These are phyloP conservation scores for Microctenopoma stevenorrisi DNA, from an alignment of 2,797 vertebrate genomes.

Conservation along the genomic window DNA sequence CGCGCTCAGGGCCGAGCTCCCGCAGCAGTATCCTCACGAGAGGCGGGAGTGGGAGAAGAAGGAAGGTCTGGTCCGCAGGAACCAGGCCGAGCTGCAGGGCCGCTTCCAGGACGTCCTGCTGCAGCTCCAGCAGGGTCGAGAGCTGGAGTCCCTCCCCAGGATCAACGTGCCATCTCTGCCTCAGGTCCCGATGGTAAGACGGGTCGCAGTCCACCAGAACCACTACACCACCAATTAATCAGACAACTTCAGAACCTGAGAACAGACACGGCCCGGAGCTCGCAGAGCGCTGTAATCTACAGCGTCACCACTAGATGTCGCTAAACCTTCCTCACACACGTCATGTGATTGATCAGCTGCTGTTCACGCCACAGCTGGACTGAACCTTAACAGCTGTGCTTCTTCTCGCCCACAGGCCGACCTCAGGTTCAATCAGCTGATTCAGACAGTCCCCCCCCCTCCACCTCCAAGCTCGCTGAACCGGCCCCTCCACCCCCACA, in stretches of 20 bases:
- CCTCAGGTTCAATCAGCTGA: slow-evolving; percentile 65
- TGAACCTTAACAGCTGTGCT: too few relatives aligned
- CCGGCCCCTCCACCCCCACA: slow-evolving; percentile 30
- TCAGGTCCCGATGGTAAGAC: slow-evolving; percentile 70
- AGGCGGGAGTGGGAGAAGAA: slow-evolving; percentile 76
- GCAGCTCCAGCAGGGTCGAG: slow-evolving; percentile 71
- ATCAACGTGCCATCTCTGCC: slow-evolving; percentile 71
- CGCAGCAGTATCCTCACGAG: slow-evolving; percentile 59
- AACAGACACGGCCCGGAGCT: too few relatives aligned
- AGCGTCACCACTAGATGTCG: not conserved
- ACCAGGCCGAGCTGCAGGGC: slow-evolving; percentile 62
- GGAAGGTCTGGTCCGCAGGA: slow-evolving; percentile 52
- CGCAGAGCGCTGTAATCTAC: not conserved
- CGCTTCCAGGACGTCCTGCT: slow-evolving; percentile 75
- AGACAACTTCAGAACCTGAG: too few relatives aligned
- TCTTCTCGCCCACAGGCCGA: slow-evolving; percentile 64
- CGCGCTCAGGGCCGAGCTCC: slow-evolving; percentile 61
- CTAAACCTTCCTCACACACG: not conserved
- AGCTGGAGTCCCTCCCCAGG: slow-evolving; percentile 67
- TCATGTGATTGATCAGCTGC: too few relatives aligned
- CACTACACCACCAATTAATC: too few relatives aligned
- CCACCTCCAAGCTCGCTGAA: slow-evolving; percentile 21
- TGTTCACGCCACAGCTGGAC: too few relatives aligned
- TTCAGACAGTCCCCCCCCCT: slow-evolving; percentile 44
- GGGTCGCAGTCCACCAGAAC: too few relatives aligned